Evolutionary conservation across 2,113 vertebrate species (phyloP), one percentile per base, ranked within the genome.

Genomic region (Zosterops lateralis): DNA sequence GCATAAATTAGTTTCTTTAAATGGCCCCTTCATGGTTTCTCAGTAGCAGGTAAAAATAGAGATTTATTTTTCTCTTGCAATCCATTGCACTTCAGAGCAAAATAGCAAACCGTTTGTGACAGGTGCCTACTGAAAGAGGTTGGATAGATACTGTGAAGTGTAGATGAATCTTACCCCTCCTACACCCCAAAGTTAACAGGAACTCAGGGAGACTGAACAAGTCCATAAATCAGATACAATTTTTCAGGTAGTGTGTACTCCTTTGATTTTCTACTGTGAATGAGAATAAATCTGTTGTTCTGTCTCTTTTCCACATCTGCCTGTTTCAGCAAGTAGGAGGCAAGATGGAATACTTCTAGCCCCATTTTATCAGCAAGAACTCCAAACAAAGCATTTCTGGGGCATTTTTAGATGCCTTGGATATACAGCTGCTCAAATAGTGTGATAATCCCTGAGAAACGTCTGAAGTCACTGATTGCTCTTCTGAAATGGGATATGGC

Each of bases 401-500:
- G 11, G 73, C 29, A 40, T 81, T 91, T 94, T 75, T 60, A 47
- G n/a, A 68, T 87, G 71, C 45, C 25, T 74, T 92, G 78, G 90
- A 57, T 72, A 51, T 14, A 68, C 71, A 15, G 29, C 85, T 92
- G 47, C 74, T 80, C 57, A 72, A 17, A 25, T 80, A 90, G 79
- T 53, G 51, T 2, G 28, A 61, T 95, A 94, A 89, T 93, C 82
- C 61, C 76, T 94, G 50, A 97, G 67, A 94, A 96, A 96, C 82
- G 15, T 84, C 90, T 95, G 72, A 95, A 93, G 72, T 92, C 72
- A 92, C 60, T 93, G 75, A 85, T n/a, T 84, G 32, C 58, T 82
- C 51, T 93, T 95, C 85, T 87, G 66, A 91, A 95, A 94, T n/a
- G 19, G n/a, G 48, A 82, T 89, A 92, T 1, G 3, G 28, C 31